Evolutionary conservation across 1,140 invertebrate genomes (phyloP).

Genomic region (Wiebesia pumilae): DNA sequence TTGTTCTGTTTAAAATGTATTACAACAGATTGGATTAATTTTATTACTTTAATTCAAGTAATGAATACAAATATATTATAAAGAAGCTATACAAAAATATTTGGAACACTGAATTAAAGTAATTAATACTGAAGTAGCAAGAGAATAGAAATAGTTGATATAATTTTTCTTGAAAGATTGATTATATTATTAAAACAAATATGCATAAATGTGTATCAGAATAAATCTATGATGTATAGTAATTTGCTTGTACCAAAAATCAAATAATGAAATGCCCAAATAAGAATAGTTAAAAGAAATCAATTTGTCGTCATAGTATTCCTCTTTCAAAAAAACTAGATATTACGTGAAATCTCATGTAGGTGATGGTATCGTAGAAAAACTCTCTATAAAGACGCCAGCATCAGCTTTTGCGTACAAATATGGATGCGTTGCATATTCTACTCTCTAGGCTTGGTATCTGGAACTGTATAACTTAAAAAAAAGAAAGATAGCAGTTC

Average conservation of each 20-base stretch:
- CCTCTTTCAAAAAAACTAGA: constrained; percentile 39
- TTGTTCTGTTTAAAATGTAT: no score
- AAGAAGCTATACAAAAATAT: no score
- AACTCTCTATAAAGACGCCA: not conserved
- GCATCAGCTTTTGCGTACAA: constrained; percentile 39
- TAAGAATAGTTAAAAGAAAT: constrained; percentile 16
- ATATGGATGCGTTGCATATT: constrained; percentile 35
- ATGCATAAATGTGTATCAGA: not conserved
- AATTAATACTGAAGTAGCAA: not conserved
- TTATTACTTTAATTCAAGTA: no score
- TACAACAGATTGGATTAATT: no score
- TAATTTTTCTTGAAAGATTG: not conserved
- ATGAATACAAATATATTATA: no score
- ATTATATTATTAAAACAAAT: not conserved
- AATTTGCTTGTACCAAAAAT: not conserved
- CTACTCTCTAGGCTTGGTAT: constrained; percentile 17
- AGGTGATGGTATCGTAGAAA: not conserved
- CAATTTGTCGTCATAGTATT: constrained; percentile 3
- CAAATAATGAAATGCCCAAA: not conserved
- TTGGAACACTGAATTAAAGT: no score
- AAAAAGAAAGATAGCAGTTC: constrained; percentile 19
- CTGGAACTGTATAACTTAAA: not conserved
- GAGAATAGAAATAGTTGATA: not conserved
- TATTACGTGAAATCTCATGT: not conserved
- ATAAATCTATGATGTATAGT: not conserved